These are phyloP conservation scores for Helogale parvula DNA, from an alignment of 2,113 vertebrate species.

Conservation along the genomic window DNA sequence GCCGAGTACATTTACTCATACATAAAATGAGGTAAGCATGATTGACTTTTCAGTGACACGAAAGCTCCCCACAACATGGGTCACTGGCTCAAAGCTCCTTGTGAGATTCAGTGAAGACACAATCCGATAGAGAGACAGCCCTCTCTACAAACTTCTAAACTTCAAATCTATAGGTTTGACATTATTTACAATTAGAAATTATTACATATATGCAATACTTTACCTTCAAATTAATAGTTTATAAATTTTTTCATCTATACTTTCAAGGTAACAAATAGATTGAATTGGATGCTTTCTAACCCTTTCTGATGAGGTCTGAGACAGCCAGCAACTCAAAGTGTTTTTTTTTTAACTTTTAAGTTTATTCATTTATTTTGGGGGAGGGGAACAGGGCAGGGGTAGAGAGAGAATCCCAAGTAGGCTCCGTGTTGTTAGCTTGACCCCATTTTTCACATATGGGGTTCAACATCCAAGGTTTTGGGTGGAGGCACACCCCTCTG, in stretches of 20 bases:
- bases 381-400: too few species aligned
- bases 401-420: too few species aligned
- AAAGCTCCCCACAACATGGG: neutral
- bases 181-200: neutral
- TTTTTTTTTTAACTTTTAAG: too few species aligned
- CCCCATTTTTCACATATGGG: neutral
- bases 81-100: too few species aligned
- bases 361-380: too few species aligned
- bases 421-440: too few species aligned
- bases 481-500: too few species aligned
- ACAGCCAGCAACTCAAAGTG: neutral
- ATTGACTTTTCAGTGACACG: neutral
- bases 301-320: neutral
- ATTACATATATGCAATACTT: neutral
- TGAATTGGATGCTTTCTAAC: neutral
- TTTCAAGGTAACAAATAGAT: neutral
- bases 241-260: rapidly evolving
- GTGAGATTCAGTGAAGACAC: neutral
- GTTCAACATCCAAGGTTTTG: neutral
- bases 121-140: rapidly evolving
- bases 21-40: neutral
- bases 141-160: neutral
- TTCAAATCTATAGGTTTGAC: neutral
- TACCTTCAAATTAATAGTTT: neutral
- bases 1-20: neutral